Percentiles rank a stretch among this genome's conserved stretches.
Conservation (phyloP, 2,797 vertebrate genomes). For the Eidolon dupreanum region DNA sequence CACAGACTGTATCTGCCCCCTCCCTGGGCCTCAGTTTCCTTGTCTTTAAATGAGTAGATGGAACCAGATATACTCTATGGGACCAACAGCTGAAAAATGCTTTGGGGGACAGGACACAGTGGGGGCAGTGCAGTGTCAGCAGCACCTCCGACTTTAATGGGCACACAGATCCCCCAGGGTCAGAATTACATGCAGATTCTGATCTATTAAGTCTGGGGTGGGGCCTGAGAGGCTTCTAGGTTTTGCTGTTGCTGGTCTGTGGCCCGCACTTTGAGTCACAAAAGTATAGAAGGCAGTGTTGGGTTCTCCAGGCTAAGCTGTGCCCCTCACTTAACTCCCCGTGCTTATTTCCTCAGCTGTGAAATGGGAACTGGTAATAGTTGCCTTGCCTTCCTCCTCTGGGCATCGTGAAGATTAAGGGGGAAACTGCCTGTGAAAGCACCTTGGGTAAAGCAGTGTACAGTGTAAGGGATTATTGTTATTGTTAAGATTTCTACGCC, state of each 20-base stretch:
- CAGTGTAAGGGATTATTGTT: not conserved
- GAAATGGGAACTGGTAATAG: not conserved
- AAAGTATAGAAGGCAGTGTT: fast-evolving
- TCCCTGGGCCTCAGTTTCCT: not conserved
- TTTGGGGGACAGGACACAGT: not conserved
- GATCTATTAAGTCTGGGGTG: not conserved
- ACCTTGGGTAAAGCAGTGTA: not conserved
- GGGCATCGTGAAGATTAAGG: not conserved
- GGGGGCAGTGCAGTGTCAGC: fast-evolving
- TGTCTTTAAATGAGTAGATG: not conserved
- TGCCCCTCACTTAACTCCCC: not conserved
- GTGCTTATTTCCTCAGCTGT: not conserved
- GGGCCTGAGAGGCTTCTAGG: not conserved
- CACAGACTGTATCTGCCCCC: not conserved
- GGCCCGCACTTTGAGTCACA: not conserved
- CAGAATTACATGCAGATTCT: not conserved
- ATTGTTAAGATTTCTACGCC: not conserved
- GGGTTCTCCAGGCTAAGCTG: not conserved
- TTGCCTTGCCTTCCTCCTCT: not conserved
- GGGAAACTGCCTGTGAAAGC: not conserved
- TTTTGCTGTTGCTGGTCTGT: not conserved
- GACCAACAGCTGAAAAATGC: not conserved
- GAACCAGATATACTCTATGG: not conserved
- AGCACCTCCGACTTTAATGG: not conserved
- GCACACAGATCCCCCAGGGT: not conserved